Evolutionary conservation across 1,140 invertebrate genomes (phyloP).

Genomic region (Platyscapa corneri): DNA sequence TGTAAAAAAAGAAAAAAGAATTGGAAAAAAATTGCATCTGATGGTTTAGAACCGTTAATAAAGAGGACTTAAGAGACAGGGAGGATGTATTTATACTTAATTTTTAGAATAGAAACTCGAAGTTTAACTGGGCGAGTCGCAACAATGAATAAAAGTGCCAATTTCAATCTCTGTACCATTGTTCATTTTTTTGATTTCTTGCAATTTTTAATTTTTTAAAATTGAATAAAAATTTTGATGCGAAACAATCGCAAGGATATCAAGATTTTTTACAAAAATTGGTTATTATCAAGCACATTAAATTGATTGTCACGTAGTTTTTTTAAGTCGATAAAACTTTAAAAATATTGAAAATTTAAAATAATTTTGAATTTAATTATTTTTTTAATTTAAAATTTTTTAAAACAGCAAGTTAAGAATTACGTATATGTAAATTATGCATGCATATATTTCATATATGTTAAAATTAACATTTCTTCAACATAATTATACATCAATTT

Average conservation of each 20-base stretch:
- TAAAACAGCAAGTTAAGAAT: constrained; percentile 1
- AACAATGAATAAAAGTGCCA: constrained; percentile 54
- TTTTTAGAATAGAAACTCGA: constrained; percentile 53
- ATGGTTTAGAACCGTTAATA: constrained; percentile 50
- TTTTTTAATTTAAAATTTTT: constrained; percentile 35
- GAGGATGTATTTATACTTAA: constrained; percentile 50
- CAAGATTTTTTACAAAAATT: constrained; percentile 9
- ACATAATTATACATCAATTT: constrained; percentile 3
- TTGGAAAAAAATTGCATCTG: constrained; percentile 43
- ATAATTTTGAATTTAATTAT: constrained; percentile 20
- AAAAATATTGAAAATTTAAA: not conserved
- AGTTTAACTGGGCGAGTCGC: constrained; percentile 47
- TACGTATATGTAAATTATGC: constrained; percentile 10
- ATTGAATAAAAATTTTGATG: constrained; percentile 25
- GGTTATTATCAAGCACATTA: not conserved
- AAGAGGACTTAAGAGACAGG: constrained; percentile 42
- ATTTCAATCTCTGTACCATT: constrained; percentile 44
- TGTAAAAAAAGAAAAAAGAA: constrained; percentile 48
- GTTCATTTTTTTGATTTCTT: constrained; percentile 47
- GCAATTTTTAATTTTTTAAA: constrained; percentile 40
- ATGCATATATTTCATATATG: not conserved
- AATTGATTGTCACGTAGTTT: constrained; percentile 14
- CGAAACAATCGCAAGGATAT: constrained; percentile 6
- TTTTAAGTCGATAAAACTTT: constrained; percentile 18
- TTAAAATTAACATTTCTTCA: not conserved